Conservation (phyloP, 2,888 invertebrate genomes). For the Nowickia ferox region DNA sequence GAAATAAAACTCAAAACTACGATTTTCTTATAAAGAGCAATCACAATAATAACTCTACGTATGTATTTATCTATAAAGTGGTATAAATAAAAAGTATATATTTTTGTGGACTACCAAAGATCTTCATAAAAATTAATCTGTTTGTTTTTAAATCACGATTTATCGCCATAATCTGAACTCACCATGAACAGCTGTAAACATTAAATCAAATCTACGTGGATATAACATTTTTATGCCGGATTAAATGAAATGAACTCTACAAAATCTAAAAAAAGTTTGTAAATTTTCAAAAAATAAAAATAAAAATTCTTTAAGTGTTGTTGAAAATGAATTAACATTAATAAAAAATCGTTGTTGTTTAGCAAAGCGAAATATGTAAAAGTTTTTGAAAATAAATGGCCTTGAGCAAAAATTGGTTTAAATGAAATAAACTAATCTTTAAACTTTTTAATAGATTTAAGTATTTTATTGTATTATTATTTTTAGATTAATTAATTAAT, state of each 20-base stretch:
- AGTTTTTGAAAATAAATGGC: neutral
- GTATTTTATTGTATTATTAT: neutral
- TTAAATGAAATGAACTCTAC: slow-evolving; percentile 35
- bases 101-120: slow-evolving; percentile 5
- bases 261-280: slow-evolving; percentile 62
- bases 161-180: slow-evolving; percentile 29
- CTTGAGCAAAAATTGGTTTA: slow-evolving; percentile 18
- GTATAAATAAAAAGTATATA: slow-evolving; percentile 14
- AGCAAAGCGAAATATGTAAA: neutral
- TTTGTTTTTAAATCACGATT: slow-evolving; percentile 34
- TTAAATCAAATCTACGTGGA: slow-evolving; percentile 55
- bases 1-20: slow-evolving; percentile 72
- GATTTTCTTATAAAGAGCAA: slow-evolving; percentile 72
- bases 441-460: slow-evolving; percentile 26
- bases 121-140: slow-evolving; percentile 14
- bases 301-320: slow-evolving; percentile 58
- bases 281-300: slow-evolving; percentile 27
- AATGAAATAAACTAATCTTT: slow-evolving; percentile 4
- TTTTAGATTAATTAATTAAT: neutral
- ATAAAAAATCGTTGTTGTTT: slow-evolving; percentile 18
- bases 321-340: slow-evolving; percentile 33
- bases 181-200: slow-evolving; percentile 18
- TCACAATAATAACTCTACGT: slow-evolving; percentile 37
- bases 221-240: slow-evolving; percentile 35
- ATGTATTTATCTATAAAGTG: slow-evolving; percentile 40